Evolutionary conservation across 2,113 vertebrate species (phyloP).

Genomic region (Sylvietta virens): DNA sequence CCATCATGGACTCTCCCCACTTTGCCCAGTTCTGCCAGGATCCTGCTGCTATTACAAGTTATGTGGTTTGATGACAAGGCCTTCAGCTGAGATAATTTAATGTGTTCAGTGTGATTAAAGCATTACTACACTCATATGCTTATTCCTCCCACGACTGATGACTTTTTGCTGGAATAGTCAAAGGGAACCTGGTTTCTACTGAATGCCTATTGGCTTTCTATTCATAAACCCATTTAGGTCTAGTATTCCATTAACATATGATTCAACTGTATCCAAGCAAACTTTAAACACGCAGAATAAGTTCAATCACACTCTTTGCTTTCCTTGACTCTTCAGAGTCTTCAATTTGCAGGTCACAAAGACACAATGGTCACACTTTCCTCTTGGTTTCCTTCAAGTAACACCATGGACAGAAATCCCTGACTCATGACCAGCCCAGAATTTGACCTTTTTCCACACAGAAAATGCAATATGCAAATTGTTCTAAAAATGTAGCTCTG

Average conservation of each 20-base stretch:
- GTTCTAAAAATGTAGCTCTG: neutral
- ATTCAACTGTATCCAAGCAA: neutral
- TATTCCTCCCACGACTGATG: neutral
- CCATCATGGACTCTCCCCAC: neutral
- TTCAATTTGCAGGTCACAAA: neutral
- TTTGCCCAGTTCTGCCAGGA: neutral
- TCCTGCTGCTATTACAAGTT: neutral
- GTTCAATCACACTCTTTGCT: neutral
- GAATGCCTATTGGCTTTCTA: neutral
- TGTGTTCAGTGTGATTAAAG: neutral
- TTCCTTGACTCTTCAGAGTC: neutral
- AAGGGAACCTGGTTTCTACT: neutral
- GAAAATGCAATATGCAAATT: neutral
- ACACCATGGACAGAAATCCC: neutral
- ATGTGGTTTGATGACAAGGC: neutral
- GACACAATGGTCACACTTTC: accelerated
- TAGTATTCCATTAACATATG: neutral
- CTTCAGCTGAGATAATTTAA: neutral
- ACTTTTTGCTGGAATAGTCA: neutral
- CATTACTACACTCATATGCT: neutral
- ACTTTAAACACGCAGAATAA: neutral
- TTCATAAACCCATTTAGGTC: neutral
- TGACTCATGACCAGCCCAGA: neutral
- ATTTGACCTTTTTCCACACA: neutral
- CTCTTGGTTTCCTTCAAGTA: neutral